Evolutionary conservation across 2,113 vertebrate species (phyloP).

Genomic region (Gorilla gorilla): DNA sequence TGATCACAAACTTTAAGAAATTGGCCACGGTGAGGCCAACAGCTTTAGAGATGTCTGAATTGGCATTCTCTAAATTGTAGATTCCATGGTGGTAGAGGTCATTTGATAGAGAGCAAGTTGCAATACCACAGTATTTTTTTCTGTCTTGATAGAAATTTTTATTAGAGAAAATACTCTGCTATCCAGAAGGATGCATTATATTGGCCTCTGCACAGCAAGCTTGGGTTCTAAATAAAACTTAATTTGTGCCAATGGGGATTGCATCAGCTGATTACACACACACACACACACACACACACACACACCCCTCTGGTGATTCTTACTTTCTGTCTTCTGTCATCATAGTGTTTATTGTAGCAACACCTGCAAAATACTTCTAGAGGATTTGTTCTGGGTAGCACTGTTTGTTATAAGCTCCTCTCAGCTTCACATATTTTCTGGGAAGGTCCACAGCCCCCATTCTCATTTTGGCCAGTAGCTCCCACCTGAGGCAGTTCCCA

Average conservation of each 20-base stretch:
- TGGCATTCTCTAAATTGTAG: background rate
- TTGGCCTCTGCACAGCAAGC: background rate
- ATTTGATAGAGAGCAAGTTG: background rate
- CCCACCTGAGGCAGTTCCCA: background rate
- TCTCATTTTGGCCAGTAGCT: background rate
- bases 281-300: background rate
- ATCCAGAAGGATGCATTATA: background rate
- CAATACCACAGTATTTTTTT: background rate
- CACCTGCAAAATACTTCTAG: background rate
- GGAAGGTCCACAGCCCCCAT: background rate
- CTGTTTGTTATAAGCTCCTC: background rate
- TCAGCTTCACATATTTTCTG: background rate
- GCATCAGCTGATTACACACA: conserved; percentile 68
- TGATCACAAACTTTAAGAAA: background rate
- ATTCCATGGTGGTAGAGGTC: background rate
- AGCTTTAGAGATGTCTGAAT: background rate
- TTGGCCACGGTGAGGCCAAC: background rate
- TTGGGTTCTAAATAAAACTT: conserved; percentile 71
- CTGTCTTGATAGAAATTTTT: background rate
- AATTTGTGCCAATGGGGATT: conserved; percentile 77
- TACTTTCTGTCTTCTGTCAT: conserved; percentile 69
- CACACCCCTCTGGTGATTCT: conserved; percentile 22
- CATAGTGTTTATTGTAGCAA: conserved; percentile 69
- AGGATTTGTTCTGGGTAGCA: background rate
- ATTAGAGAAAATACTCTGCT: conserved; percentile 11